A percentile compares a stretch with the other conserved stretches of the same genome.
Conservation (phyloP, 2,113 vertebrate genomes). For the Ploceus nigricollis region DNA sequence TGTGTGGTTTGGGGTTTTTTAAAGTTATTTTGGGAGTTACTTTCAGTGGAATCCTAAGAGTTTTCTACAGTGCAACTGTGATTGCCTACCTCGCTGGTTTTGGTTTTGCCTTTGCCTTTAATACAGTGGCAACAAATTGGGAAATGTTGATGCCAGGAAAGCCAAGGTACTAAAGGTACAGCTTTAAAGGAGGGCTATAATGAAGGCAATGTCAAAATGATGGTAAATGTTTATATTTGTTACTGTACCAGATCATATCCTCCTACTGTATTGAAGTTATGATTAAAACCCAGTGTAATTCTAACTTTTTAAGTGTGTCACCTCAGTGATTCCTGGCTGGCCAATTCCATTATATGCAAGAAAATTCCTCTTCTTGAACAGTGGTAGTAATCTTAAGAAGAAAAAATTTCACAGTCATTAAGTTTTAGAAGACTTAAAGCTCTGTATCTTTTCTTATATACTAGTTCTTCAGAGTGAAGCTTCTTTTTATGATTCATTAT, state of each 20-base stretch:
- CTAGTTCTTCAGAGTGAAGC: background rate
- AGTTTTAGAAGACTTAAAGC: background rate
- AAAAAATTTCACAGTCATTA: background rate
- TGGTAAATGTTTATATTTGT: background rate
- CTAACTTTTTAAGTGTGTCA: background rate
- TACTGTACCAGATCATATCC: background rate
- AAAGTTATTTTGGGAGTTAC: background rate
- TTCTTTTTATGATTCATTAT: background rate
- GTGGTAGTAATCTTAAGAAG: background rate
- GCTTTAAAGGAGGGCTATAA: background rate
- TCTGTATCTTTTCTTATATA: background rate
- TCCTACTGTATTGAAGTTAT: background rate
- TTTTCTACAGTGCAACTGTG: rapidly evolving
- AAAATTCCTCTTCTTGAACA: background rate
- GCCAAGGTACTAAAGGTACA: background rate
- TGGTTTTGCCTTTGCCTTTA: background rate
- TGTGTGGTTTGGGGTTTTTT: background rate
- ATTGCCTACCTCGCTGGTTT: background rate
- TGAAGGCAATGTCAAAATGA: background rate
- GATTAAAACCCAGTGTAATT: background rate
- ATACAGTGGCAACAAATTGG: background rate
- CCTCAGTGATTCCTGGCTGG: background rate
- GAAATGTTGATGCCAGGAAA: background rate
- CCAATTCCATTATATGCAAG: background rate
- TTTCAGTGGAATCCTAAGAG: background rate